Evolutionary conservation across 1,140 invertebrate species (phyloP), one percentile per base, ranked within the genome.

Genomic region (Proctacanthus coquilletti): DNA sequence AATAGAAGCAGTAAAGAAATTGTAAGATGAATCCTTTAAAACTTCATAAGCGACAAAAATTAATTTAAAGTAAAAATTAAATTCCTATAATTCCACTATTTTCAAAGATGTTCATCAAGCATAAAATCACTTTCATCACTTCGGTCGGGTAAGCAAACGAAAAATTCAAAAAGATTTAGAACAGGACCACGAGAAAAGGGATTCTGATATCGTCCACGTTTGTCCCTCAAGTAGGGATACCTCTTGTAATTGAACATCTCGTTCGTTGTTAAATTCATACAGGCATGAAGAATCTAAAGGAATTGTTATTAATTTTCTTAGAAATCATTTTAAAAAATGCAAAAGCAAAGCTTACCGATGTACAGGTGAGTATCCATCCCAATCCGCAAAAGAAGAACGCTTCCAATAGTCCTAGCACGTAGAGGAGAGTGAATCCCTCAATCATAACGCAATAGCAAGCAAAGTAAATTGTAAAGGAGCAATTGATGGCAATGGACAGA

Each of bases 181-280:
- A 86, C 69, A 0, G 84, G 76, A 2, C 88, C 87, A 43, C 82
- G 70, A 11, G 85, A 83, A 51, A 88, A 94, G 0, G 86, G 86
- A 60, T 93, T 93, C 47, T 80, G 74, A 49, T 87, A 91, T 44
- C 79, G 74, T 1, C 87, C 88, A 40, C 80, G 72, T 49, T 83
- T 84, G 50, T 92, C 85, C 20, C 84, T 65, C 36, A 93, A 58
- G 54, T 94, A 92, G 0, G 83, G 76, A 53, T 92, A 93, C 15
- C 84, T 68, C 52, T 89, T 88, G 49, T 85, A 85, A 63, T 91
- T 91, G 49, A 92, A 85, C 77, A 86, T 84, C 62, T 93, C 89
- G 54, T 93, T 94, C 13, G 87, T 92, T 6, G 88, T 94, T 11
- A 93, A 61, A 63, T 92, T 93, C 75, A 85, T 81, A 47, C 81